These are phyloP conservation scores for Loripinus fragilis DNA, from an alignment of 2,888 invertebrate species.

Conservation along the genomic window DNA sequence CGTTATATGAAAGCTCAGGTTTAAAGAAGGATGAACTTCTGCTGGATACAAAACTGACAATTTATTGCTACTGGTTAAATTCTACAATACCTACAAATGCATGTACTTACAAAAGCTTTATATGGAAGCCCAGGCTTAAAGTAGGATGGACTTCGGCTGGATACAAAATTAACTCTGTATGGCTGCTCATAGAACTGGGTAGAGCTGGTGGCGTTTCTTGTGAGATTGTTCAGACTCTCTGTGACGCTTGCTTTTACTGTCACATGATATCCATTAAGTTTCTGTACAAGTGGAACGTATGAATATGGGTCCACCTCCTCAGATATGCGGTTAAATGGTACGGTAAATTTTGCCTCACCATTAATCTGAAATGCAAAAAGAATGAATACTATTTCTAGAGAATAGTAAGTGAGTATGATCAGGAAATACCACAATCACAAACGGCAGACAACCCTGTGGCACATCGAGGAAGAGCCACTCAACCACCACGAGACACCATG, in stretches of 20 bases:
- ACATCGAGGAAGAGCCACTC: not conserved
- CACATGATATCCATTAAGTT: no score
- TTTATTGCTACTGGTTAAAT: no score
- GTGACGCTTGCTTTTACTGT: conserved; percentile 91
- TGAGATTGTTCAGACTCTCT: conserved; percentile 93
- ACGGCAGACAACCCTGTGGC: no score
- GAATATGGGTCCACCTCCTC: conserved; percentile 30
- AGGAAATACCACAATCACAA: no score
- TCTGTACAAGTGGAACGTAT: conserved; percentile 35
- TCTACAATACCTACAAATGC: no score
- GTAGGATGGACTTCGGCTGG: conserved; percentile 90
- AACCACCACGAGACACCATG: not conserved
- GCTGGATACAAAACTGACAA: no score
- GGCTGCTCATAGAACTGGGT: conserved; percentile 91
- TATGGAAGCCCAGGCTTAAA: conserved; percentile 95
- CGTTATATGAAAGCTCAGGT: no score
- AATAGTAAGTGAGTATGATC: no score
- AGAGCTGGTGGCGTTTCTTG: conserved; percentile 91
- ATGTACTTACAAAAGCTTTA: conserved; percentile 89
- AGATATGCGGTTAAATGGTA: conserved; percentile 54
- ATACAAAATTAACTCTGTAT: conserved; percentile 90
- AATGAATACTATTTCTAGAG: not conserved
- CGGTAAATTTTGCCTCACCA: conserved; percentile 67
- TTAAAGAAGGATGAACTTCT: no score
- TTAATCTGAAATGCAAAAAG: conserved; percentile 57